These are phyloP conservation scores for Notechis scutatus DNA, from an alignment of 2,113 vertebrate genomes.

Conservation along the genomic window DNA sequence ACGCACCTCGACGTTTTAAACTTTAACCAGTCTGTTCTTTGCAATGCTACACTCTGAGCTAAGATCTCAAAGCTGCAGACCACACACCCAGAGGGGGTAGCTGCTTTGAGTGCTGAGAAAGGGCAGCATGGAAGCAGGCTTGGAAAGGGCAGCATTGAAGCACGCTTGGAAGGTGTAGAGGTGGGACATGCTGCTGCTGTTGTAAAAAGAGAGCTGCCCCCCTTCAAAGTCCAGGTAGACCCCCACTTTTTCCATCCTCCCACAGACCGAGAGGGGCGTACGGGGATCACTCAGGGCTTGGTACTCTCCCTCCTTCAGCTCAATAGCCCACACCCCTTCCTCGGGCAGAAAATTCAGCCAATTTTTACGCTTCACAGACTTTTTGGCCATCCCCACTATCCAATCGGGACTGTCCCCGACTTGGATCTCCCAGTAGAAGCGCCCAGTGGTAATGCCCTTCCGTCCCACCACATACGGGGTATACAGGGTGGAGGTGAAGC, in stretches of 20 bases:
- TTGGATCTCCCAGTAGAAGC: constrained; percentile 43
- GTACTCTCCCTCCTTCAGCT: constrained; percentile 1
- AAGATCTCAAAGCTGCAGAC: constrained; percentile 14
- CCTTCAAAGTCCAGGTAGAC: constrained; percentile 35
- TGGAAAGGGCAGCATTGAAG: too few relatives aligned
- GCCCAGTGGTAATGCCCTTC: constrained; percentile 2
- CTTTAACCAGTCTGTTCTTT: background rate
- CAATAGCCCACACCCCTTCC: constrained; percentile 27
- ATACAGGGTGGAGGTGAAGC: background rate
- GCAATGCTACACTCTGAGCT: background rate
- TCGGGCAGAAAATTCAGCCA: background rate
- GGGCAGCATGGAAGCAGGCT: constrained; percentile 1
- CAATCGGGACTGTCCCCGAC: constrained; percentile 35
- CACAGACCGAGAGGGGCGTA: background rate
- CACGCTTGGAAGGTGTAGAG: constrained; percentile 22
- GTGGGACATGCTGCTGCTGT: constrained; percentile 10
- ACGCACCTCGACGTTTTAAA: background rate
- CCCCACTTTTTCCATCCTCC: constrained; percentile 25
- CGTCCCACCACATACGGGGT: constrained; percentile 10
- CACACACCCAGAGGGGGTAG: background rate
- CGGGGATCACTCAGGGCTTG: constrained; percentile 13
- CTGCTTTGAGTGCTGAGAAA: constrained; percentile 16
- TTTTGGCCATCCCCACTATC: constrained; percentile 34
- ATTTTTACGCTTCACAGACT: constrained; percentile 35
- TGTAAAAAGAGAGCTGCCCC: constrained; percentile 25